A percentile compares a stretch with the other conserved stretches of the same genome.
phyloP scores from a whole-genome alignment of 2,113 vertebrate genomes.

The Tetraodon nigroviridis region DNA sequence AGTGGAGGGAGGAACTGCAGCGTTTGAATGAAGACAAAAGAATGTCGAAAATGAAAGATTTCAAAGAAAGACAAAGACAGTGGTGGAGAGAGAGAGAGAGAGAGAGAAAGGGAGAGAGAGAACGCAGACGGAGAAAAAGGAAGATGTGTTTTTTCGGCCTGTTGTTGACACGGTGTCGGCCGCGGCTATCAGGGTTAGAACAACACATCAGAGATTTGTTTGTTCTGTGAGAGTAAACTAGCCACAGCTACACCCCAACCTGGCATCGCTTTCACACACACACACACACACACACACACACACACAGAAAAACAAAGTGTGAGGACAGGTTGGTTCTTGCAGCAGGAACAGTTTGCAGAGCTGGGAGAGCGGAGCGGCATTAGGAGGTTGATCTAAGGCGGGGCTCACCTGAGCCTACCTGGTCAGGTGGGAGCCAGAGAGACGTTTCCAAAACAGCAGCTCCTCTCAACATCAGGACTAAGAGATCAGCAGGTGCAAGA shows the following conservation, averaged over 20 bases:
- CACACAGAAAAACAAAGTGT: constrained; percentile 53
- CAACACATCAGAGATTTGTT: constrained; percentile 69
- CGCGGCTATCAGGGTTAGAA: constrained; percentile 42
- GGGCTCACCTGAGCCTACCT: constrained; percentile 84
- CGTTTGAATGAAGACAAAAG: constrained; percentile 59
- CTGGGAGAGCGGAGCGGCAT: constrained; percentile 72
- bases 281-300: constrained; percentile 19
- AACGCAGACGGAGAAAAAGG: constrained; percentile 32
- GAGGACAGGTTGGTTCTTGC: constrained; percentile 87
- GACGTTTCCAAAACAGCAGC: background rate
- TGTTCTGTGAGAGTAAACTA: constrained; percentile 65
- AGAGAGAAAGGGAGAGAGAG: constrained; percentile 43
- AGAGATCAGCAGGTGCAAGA: background rate
- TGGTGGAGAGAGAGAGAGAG: constrained; percentile 31
- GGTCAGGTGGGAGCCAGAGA: constrained; percentile 71
- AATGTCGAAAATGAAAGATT: constrained; percentile 51
- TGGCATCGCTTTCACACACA: constrained; percentile 25
- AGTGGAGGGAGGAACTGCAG: constrained; percentile 51
- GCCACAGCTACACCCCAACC: constrained; percentile 46
- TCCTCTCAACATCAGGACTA: background rate
- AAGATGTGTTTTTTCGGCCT: constrained; percentile 14
- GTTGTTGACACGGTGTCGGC: constrained; percentile 56
- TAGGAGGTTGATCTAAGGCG: constrained; percentile 96
- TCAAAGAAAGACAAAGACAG: constrained; percentile 41
- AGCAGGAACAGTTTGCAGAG: constrained; percentile 88